Base-by-base conservation (phyloP, 2,888 invertebrate genomes). In the Phyllotreta cruciferae region DNA sequence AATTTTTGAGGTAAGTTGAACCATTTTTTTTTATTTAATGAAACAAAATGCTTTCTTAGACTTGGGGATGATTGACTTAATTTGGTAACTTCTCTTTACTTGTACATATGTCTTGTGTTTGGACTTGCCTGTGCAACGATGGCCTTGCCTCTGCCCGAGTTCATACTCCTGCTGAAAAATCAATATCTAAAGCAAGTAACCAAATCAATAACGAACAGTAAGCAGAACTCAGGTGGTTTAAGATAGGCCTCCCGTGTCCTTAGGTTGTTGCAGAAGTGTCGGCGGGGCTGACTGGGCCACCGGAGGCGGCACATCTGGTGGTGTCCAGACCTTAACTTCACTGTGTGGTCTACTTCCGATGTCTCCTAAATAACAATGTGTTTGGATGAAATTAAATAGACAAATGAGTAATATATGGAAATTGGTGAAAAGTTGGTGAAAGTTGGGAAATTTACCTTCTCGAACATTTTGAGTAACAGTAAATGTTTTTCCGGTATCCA, bases 401-500 rank as follows among this genome's bases (percentile, higher is more conserved):
- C 24, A 24, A 24, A 24, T 24, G 24, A 24, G 24, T 24, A 4
- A 4, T 24, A 24, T 24, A 24, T 24, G 24, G 24, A 24, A 24
- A 24, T n/a, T n/a, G n/a, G n/a, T n/a, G n/a, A n/a, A n/a, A n/a
- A n/a, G n/a, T n/a, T n/a, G n/a, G n/a, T n/a, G n/a, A n/a, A n/a
- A n/a, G n/a, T n/a, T n/a, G n/a, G n/a, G n/a, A n/a, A n/a, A n/a
- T n/a, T 62, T 80, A 89, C 90, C 89, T 82, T 89, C 89, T 77
- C 90, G 90, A 75, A 94, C 93, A 83, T 94, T 94, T 84, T 94
- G 94, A 66, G 94, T 94, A 74, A 94, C 94, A 44, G 94, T 94
- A 82, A 94, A 94, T 42, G 93, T 94, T 85, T 94, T 94, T 74
- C 94, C 94, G 71, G 94, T 95, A 82, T 96, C 95, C 77, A 95